These are phyloP conservation scores for Takifugu rubripes DNA, from an alignment of 2,797 vertebrate genomes.

Conservation along the genomic window DNA sequence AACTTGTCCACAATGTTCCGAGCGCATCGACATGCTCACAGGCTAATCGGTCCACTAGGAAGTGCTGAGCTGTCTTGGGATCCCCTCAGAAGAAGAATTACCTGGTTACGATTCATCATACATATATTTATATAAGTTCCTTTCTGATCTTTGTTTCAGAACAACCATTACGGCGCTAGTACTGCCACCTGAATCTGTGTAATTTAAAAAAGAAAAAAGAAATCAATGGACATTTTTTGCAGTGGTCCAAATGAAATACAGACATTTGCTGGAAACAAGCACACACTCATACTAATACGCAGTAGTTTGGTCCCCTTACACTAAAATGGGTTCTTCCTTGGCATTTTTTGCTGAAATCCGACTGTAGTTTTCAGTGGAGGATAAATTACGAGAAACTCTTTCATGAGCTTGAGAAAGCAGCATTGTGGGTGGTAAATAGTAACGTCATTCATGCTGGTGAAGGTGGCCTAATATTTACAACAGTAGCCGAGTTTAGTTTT, in stretches of 20 bases:
- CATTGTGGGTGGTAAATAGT: conserved; percentile 12
- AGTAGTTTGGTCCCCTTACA: not conserved
- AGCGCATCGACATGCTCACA: too few relatives aligned
- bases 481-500: not conserved
- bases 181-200: too few relatives aligned
- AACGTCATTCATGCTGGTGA: not conserved
- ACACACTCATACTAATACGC: not conserved
- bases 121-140: too few relatives aligned
- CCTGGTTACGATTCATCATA: too few relatives aligned
- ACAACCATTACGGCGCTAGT: too few relatives aligned
- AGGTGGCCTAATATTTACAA: not conserved
- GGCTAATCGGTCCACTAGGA: too few relatives aligned
- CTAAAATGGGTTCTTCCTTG: not conserved
- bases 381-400: conserved; percentile 2
- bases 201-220: not conserved
- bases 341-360: not conserved
- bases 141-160: too few relatives aligned
- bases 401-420: not conserved
- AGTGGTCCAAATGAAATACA: not conserved
- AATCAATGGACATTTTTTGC: not conserved
- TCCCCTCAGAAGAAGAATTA: too few relatives aligned
- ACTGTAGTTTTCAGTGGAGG: not conserved
- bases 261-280: not conserved
- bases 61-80: too few relatives aligned
- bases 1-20: too few relatives aligned